phyloP scores from a whole-genome alignment of 2,113 vertebrate species.

The human region DNA sequence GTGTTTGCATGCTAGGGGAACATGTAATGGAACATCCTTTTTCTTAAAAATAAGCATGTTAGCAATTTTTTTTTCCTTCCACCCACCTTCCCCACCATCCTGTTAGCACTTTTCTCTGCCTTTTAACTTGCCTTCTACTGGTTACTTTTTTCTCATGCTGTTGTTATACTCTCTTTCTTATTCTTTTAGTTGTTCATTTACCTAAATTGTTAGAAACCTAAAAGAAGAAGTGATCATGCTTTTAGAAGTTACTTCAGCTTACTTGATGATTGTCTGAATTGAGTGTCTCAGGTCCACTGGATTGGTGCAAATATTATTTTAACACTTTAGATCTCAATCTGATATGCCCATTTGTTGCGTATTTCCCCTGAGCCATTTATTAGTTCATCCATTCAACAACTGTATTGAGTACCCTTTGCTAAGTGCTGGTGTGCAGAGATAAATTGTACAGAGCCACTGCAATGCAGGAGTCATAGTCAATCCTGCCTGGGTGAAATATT shows the following conservation, averaged over 20 bases:
- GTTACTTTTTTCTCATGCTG: neutral
- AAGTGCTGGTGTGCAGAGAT: neutral
- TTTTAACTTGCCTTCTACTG: constrained; percentile 34
- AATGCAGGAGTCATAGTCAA: neutral
- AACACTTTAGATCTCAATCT: neutral
- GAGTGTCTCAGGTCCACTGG: neutral
- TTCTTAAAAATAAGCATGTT: neutral
- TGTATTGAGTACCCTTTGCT: neutral
- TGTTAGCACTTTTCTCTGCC: neutral
- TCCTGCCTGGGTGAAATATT: neutral
- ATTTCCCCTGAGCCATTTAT: neutral
- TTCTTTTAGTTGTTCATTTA: constrained; percentile 49
- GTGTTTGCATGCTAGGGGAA: neutral
- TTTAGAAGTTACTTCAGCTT: neutral
- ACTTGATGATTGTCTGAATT: neutral
- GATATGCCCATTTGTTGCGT: neutral
- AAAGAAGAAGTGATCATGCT: neutral
- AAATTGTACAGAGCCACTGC: neutral
- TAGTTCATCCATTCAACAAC: neutral
- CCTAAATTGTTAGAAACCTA: constrained; percentile 42
- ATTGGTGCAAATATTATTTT: constrained; percentile 16
- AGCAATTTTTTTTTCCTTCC: neutral
- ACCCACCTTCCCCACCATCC: too few species aligned
- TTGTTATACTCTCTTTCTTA: constrained; percentile 37
- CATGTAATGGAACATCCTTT: constrained; percentile 29